Conservation (phyloP, 1,140 invertebrate genomes). For the Thalassaphorura encarpata region DNA sequence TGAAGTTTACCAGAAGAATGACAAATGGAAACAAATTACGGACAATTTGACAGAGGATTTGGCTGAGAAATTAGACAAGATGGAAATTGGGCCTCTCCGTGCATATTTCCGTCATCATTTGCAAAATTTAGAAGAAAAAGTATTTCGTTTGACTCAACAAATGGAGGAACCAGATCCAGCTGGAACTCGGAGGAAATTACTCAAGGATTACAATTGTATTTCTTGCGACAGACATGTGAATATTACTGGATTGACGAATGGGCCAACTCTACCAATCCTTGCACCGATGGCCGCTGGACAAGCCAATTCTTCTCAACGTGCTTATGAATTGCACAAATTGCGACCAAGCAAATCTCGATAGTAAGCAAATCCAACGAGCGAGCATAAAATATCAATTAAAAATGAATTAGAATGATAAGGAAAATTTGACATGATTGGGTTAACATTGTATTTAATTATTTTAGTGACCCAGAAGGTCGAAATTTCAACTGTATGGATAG, state of each 20-base stretch:
- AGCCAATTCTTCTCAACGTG: conserved; percentile 15
- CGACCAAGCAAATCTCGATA: conserved; percentile 10
- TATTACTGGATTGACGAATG: conserved; percentile 50
- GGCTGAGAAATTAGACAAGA: conserved; percentile 54
- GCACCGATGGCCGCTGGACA: conserved; percentile 40
- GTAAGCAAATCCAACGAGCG: no score
- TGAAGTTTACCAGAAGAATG: conserved; percentile 50
- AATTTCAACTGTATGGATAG: conserved; percentile 6
- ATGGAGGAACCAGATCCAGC: conserved; percentile 55
- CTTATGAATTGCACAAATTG: conserved; percentile 26
- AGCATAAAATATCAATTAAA: no score
- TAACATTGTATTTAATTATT: not conserved
- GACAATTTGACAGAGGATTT: conserved; percentile 55
- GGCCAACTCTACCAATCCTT: conserved; percentile 39
- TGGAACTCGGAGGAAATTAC: conserved; percentile 50
- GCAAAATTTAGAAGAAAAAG: conserved; percentile 49
- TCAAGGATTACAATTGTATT: conserved; percentile 53
- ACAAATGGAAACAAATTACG: conserved; percentile 50
- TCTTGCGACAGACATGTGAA: conserved; percentile 59
- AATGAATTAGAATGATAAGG: no score
- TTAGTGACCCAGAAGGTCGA: conserved; percentile 7
- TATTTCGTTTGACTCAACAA: conserved; percentile 46
- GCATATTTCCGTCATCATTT: conserved; percentile 54
- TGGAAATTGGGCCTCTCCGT: conserved; percentile 52
- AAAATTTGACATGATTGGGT: not conserved